These are phyloP conservation scores for Plumapathes pennacea DNA, from an alignment of 92 coral and sea anemone genomes.

Conservation along the genomic window DNA sequence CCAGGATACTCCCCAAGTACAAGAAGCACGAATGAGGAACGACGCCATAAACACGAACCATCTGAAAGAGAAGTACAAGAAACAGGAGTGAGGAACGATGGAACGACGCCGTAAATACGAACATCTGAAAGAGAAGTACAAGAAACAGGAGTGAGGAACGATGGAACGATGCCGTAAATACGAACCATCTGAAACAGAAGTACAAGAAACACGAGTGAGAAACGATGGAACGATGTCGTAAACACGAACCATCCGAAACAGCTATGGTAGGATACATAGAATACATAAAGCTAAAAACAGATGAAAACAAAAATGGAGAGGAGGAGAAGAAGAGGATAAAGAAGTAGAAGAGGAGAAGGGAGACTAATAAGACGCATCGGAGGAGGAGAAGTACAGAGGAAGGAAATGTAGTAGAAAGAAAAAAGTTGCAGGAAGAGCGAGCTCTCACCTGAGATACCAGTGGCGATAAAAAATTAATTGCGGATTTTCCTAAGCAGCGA, in stretches of 20 bases:
- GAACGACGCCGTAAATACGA: constrained; percentile 63
- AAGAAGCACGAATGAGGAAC: constrained; percentile 97
- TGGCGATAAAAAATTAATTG: constrained; percentile 71
- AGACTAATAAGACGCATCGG: no score
- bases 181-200: constrained; percentile 64
- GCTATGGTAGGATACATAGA: no score
- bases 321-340: no score
- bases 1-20: constrained; percentile 93
- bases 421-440: no score
- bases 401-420: no score
- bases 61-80: constrained; percentile 34
- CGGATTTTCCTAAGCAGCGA: constrained; percentile 91
- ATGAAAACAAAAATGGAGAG: no score
- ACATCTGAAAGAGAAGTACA: constrained; percentile 83
- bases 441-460: constrained; percentile 70
- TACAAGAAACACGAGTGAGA: no score
- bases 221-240: no score
- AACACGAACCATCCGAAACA: constrained; percentile 70
- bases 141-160: constrained; percentile 96
- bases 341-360: no score
- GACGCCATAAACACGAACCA: constrained; percentile 71
- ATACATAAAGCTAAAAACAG: no score
- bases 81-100: no score
- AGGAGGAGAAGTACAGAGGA: no score
- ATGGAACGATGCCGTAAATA: constrained; percentile 62